Conservation (phyloP, 2,797 vertebrate genomes). For the Cygnus olor region DNA sequence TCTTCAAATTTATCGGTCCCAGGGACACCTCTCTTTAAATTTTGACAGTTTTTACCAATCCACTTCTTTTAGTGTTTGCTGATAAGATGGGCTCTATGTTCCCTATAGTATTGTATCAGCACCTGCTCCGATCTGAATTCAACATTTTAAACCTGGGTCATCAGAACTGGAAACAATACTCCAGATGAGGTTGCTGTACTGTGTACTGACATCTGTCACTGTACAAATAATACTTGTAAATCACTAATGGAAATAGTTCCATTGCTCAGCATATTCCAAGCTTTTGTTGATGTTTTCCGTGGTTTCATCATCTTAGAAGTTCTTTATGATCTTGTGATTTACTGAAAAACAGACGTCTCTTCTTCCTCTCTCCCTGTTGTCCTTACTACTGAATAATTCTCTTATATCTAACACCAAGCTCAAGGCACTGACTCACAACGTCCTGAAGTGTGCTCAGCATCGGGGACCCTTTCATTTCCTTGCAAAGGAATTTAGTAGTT, state of each 20-base stretch:
- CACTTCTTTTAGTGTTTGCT: not conserved
- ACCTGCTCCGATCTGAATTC: not conserved
- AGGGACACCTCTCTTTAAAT: not conserved
- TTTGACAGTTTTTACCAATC: not conserved
- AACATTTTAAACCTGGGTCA: not conserved
- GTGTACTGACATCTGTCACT: not conserved
- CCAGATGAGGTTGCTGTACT: not conserved
- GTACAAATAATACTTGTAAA: not conserved
- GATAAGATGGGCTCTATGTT: not conserved
- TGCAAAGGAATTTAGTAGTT: not conserved
- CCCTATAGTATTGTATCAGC: not conserved
- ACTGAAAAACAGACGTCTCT: not conserved
- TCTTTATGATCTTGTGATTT: not conserved
- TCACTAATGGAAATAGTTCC: not conserved
- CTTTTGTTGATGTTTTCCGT: not conserved
- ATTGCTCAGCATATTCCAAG: not conserved
- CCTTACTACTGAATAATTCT: not conserved
- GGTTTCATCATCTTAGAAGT: not conserved
- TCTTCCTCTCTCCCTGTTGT: not conserved
- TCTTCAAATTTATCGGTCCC: not conserved
- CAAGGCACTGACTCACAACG: not conserved
- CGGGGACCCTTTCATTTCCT: slow-evolving; percentile 17
- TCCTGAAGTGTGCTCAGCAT: not conserved
- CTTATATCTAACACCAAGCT: not conserved
- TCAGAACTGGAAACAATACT: not conserved